Percentiles rank a stretch among this genome's conserved stretches.
Evolutionary conservation across 2,113 vertebrate species (phyloP).

Genomic region (Myrmecobius fasciatus): DNA sequence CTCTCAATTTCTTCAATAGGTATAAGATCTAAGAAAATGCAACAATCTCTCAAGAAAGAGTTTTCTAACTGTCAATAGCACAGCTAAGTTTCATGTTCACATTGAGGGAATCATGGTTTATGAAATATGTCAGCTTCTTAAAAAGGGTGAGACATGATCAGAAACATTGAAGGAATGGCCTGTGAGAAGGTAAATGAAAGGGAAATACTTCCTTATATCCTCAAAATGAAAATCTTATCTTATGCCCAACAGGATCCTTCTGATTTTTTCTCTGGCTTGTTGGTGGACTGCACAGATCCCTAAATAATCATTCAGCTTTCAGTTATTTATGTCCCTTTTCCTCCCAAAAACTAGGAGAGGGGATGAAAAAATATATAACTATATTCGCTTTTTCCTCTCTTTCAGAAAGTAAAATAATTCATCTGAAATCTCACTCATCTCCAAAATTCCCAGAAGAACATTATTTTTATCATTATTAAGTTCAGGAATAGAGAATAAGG

Average conservation of each 20-base stretch:
- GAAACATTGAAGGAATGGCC: neutral
- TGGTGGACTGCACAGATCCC: neutral
- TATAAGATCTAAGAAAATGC: neutral
- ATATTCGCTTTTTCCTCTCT: neutral
- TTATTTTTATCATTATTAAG: neutral
- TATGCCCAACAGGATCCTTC: neutral
- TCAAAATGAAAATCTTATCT: neutral
- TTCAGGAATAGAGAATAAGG: neutral
- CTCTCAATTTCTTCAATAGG: slow-evolving; percentile 12
- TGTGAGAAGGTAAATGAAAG: neutral
- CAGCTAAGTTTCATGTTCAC: neutral
- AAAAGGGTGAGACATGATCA: neutral
- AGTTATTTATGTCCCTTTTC: neutral
- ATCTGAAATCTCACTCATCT: neutral
- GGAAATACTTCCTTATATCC: neutral
- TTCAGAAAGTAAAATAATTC: neutral
- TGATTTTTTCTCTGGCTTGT: neutral
- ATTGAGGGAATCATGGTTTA: neutral
- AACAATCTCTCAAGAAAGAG: neutral
- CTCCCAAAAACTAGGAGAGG: neutral
- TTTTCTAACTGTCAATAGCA: neutral
- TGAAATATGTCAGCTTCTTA: neutral
- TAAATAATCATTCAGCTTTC: neutral
- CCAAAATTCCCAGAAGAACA: neutral
- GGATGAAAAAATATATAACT: neutral